Evolutionary conservation across 2,888 invertebrate genomes (phyloP).

Genomic region (Pyralis farinalis): DNA sequence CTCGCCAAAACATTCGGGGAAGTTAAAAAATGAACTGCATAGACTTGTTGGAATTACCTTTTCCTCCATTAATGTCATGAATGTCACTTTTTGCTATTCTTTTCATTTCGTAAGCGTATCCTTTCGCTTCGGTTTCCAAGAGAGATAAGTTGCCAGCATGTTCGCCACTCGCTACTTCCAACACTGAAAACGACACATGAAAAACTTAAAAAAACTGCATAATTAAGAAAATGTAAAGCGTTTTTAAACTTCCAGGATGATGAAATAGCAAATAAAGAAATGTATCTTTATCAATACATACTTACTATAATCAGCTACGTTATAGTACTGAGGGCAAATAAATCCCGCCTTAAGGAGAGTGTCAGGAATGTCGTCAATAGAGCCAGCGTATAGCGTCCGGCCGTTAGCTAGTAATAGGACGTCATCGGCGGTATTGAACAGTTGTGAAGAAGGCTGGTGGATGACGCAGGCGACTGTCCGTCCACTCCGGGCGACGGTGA

Average conservation of each 20-base stretch:
- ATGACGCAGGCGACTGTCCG: constrained; percentile 88
- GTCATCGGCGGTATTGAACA: constrained; percentile 88
- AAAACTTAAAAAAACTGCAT: no score
- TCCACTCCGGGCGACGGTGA: constrained; percentile 82
- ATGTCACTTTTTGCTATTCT: constrained; percentile 53
- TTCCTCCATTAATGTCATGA: constrained; percentile 39
- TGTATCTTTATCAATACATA: no score
- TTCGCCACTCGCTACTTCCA: constrained; percentile 83
- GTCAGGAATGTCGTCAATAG: constrained; percentile 79
- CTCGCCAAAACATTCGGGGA: no score
- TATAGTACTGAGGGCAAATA: constrained; percentile 88
- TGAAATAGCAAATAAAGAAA: no score
- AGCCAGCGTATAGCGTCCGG: constrained; percentile 85
- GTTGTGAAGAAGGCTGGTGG: constrained; percentile 89
- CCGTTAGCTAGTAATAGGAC: constrained; percentile 85
- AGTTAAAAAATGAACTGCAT: no score
- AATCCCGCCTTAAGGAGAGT: constrained; percentile 82
- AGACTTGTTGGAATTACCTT: constrained; percentile 34
- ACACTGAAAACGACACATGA: constrained; percentile 72
- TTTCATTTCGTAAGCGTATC: constrained; percentile 61
- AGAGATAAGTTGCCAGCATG: constrained; percentile 62
- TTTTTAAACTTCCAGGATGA: no score
- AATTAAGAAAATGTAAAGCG: no score
- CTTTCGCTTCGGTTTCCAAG: constrained; percentile 59
- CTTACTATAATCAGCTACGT: constrained; percentile 89